Base-by-base conservation (phyloP, 2,113 vertebrate genomes). In the Syngnathus typhle region DNA sequence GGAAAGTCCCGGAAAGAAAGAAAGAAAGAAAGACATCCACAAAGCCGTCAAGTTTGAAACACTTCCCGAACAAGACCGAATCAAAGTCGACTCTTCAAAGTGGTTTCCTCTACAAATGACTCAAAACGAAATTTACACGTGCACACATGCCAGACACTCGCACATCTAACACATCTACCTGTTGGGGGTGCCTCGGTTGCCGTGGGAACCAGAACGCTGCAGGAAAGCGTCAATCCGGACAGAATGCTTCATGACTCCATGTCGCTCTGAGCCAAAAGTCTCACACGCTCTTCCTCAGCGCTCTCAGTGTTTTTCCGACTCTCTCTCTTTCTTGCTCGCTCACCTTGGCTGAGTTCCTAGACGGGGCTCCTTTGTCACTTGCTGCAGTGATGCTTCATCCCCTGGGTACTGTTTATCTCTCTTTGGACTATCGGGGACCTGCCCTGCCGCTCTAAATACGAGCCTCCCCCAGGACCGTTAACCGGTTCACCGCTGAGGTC, bases 191-290 rank as follows among this genome's bases (percentile, higher is more conserved):
- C 78, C 72, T 19, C 64, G 75, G 85, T 88, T 88, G 84, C 85
- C 61, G 72, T 83, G 82, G 88, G 83, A 83, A 88, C 85, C 75
- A 21, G 81, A 59, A 73, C 19, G 72, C 79, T 78, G 81, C 5
- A 73, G 77, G 61, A 79, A 87, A 85, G 84, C 68, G 74, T 81
- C 76, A 68, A 84, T 72, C 73, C 80, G 84, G 68, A 84, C 81
- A 36, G 84, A 88, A 36, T 87, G 84, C 70, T 81, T 90, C 89
- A 89, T 89, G 85, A 80, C 84, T 85, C 82, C 79, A 79, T 82
- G 80, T 79, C 46, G 67, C 72, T 72, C 80, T 77, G 78, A 77
- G 67, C 64, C 73, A 79, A 82, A 72, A 65, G 73, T 75, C 68
- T 60, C 74, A 21, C 62, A 0, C 47, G 67, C 60, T 6, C 69